Evolutionary conservation across 2,113 vertebrate species (phyloP), one percentile per base, ranked within the genome.

Genomic region (Pyxicephalus adspersus): DNA sequence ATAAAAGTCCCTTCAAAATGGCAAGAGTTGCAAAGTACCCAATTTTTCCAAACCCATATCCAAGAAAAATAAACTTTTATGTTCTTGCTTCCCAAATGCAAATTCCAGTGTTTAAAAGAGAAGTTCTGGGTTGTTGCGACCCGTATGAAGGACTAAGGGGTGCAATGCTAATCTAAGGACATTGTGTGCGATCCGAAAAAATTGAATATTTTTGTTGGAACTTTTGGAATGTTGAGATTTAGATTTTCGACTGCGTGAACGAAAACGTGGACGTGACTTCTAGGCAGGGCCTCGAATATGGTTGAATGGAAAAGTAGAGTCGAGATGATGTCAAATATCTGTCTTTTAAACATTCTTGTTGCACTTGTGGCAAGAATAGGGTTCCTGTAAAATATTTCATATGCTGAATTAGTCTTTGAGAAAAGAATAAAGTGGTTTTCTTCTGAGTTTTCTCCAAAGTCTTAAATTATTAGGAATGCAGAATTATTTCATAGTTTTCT

Each of bases 11-110:
- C 4, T 28, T 58, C 58, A 76, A 76, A 22, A 50, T 63, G 58
- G 73, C 70, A 73, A 22, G 70, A 58, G 17, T 34, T 60, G 17
- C 54, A 74, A 74, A 74, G 54, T 74, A 57, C 71, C 70, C 71
- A 4, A 38, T 23, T 26, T 34, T 73, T 60, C 71, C 71, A 18
- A 25, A 60, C 20, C n/a, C 34, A 26, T 25, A 5, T 74, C 71
- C 55, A 74, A 74, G 71, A 54, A 58, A 74, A 74, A 60, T 55
- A 60, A 58, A 74, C 54, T 17, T 15, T 38, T 18, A 34, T 16
- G 55, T 55, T 54, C 26, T 71, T 34, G 3, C 2, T 58, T n/a
- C 4, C 18, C 15, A 6, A 31, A 29, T 19, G 7, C 6, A 3
- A 55, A 57, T 54, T 72, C 57, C 9, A 13, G 71, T 28, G 18